Evolutionary conservation across 2,888 invertebrate genomes (phyloP).

Genomic region (Tipula helvola): DNA sequence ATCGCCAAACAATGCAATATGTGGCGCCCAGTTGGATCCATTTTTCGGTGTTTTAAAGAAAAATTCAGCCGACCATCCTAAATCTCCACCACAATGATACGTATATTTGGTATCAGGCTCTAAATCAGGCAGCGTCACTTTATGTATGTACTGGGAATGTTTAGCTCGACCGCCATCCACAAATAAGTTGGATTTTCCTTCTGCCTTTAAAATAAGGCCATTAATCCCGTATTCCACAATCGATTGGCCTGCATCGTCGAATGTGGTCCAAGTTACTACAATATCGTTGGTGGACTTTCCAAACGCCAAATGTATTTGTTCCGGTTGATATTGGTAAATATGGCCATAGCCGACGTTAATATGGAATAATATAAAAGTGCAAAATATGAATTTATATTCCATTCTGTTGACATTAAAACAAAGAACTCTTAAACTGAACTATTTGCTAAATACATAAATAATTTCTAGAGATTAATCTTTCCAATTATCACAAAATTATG

Average conservation of each 20-base stretch:
- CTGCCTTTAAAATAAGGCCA: conserved; percentile 41
- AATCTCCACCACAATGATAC: conserved; percentile 68
- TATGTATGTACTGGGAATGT: conserved; percentile 63
- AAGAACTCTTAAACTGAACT: background rate
- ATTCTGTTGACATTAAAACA: background rate
- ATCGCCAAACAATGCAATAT: conserved; percentile 81
- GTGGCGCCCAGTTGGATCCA: conserved; percentile 60
- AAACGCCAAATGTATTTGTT: conserved; percentile 53
- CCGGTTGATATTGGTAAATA: conserved; percentile 44
- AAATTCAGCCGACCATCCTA: conserved; percentile 74
- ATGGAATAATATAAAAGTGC: background rate
- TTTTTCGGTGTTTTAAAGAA: conserved; percentile 60
- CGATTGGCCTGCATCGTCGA: conserved; percentile 50
- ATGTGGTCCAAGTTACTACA: conserved; percentile 74
- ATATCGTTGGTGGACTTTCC: conserved; percentile 55
- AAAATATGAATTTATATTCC: background rate
- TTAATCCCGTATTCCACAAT: conserved; percentile 61
- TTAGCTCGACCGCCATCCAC: conserved; percentile 57
- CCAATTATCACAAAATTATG: background rate
- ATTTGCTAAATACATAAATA: background rate
- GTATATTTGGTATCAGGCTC: conserved; percentile 51
- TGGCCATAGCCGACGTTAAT: background rate
- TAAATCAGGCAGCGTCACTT: conserved; percentile 43
- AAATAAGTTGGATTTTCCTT: conserved; percentile 50
- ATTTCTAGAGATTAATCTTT: background rate